Base-by-base conservation (phyloP, 2,113 vertebrate species). In the Typhlomys cinereus region DNA sequence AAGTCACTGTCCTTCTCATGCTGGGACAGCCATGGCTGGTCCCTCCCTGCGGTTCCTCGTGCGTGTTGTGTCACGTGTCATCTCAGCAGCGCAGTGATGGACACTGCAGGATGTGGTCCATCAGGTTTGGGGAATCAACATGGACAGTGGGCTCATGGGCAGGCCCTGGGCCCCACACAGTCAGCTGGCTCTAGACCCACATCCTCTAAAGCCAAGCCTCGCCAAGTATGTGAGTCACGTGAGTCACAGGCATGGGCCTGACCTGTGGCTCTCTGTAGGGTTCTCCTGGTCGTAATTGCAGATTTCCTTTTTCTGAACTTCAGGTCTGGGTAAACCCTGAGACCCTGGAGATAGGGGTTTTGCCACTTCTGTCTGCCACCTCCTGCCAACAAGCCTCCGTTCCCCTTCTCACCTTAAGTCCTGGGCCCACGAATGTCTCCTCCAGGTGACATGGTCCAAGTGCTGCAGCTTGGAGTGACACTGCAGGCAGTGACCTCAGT, bases 381-480 rank as follows among this genome's bases (percentile, higher is more conserved):
- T 7, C 21, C 9, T 23, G 0, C 1, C 2, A n/a, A n/a, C 4
- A 74, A 25, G 18, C 0, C 34, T 41, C 61, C 18, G 52, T 36
- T 59, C 17, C 23, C 34, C 39, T 12, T 31, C 27, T 13, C 3
- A 23, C 64, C n/a, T 52, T 46, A 44, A 17, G 44, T 54, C 75
- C 41, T 6, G 48, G 36, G 31, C n/a, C n/a, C n/a, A n/a, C n/a
- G n/a, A n/a, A n/a, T n/a, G n/a, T n/a, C n/a, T n/a, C n/a, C n/a
- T n/a, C n/a, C n/a, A n/a, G 13, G 7, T 14, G 25, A 59, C 0
- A 12, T 4, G 4, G 23, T 61, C 48, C 57, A 2, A 1, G 15
- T 44, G 31, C 70, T 20, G 20, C 25, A 5, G 1, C 73, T 29
- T 50, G 17, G 25, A 76, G 85, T 64, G 29, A 39, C 15, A 48